Evolutionary conservation across 2,797 vertebrate genomes (phyloP), one percentile per base, ranked within the genome.

Genomic region (Poeciliopsis paucimaculata): DNA sequence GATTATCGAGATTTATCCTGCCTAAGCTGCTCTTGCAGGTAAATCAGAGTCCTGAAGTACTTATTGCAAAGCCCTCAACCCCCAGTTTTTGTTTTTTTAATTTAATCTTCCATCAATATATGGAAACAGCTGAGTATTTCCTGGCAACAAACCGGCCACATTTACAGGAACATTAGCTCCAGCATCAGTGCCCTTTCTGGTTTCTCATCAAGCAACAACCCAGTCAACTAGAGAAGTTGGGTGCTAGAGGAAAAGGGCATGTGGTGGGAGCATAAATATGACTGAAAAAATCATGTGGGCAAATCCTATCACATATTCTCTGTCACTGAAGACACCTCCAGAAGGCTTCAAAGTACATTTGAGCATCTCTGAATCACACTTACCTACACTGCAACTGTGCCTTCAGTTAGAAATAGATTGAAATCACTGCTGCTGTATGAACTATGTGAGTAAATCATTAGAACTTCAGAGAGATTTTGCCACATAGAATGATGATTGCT

Each of bases 301-400:
- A 82, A 89, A 88, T 66, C 75, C 78, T 73, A 79, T 84, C 72
- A 68, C 81, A 83, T 72, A 82, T 68, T 79, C 66, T 72, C 15
- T 68, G 75, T 43, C 76, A 62, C 86, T 80, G 60, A 28, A 60
- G 78, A 88, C 86, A 75, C 83, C 78, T 84, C 80, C 82, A 82
- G 81, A 70, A 70, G 60, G 77, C 77, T 85, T 78, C 11, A 15
- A 84, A 75, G 84, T 55, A 76, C 85, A 81, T 72, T 84, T 34
- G 73, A 68, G 70, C 71, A 31, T 73, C 83, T 88, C 76, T 89
- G 88, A 93, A 39, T 90, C 88, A 91, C 86, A 87, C 84, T 49
- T 60, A 83, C 70, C 81, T 86, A 81, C 86, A 73, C 79, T 77
- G 72, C 77, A 82, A 76, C 79, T 86, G 84, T 80, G 82, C 72